Evolutionary conservation across 1,140 invertebrate genomes (phyloP).

Genomic region (Diabrotica virgifera): DNA sequence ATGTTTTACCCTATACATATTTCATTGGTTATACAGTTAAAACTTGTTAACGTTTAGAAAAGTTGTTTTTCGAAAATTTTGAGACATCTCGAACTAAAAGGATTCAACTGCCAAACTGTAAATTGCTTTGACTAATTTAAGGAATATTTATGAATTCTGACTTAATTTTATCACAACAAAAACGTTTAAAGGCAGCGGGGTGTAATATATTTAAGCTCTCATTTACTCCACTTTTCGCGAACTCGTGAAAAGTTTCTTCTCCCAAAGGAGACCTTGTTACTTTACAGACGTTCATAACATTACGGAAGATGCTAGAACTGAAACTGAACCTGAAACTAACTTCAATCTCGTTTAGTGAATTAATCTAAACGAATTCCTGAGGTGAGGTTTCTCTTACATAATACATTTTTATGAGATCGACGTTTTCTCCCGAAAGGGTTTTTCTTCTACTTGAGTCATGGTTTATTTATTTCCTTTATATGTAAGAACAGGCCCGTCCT

Average conservation of each 20-base stretch:
- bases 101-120: background rate
- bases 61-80: too few relatives aligned
- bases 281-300: background rate
- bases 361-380: background rate
- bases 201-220: background rate
- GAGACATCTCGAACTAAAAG: too few relatives aligned
- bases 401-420: conserved; percentile 3
- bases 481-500: too few relatives aligned
- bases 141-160: background rate
- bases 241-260: background rate
- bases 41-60: too few relatives aligned
- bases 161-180: background rate
- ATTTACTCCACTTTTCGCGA: background rate
- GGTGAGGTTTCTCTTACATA: conserved; percentile 2
- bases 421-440: background rate
- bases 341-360: conserved; percentile 2
- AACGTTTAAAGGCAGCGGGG: background rate
- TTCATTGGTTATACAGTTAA: too few relatives aligned
- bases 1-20: too few relatives aligned
- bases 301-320: background rate
- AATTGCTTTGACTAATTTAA: background rate
- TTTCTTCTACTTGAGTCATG: conserved; percentile 2
- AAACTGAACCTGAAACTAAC: background rate
- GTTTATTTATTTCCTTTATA: background rate
- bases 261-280: background rate